These are phyloP conservation scores for Polyodon spathula DNA, from an alignment of 2,113 vertebrate genomes.

Conservation along the genomic window DNA sequence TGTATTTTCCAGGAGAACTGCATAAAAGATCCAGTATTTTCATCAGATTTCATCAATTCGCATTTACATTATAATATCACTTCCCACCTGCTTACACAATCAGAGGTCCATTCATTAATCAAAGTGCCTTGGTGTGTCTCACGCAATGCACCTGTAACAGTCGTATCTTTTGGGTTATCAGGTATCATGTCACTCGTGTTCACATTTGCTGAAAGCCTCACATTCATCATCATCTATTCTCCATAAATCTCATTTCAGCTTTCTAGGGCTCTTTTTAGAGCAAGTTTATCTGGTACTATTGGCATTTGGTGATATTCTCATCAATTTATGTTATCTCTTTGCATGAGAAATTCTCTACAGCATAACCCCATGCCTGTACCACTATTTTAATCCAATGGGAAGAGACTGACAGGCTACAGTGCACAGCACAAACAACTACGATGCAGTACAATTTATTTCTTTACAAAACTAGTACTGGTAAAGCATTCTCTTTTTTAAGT, in stretches of 20 bases:
- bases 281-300: background rate
- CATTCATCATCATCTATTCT: conserved; percentile 14
- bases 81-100: background rate
- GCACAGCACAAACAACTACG: background rate
- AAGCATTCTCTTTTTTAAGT: no score
- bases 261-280: background rate
- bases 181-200: conserved; percentile 8
- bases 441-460: no score
- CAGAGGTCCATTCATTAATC: conserved; percentile 5
- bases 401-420: conserved; percentile 1
- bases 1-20: no score
- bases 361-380: background rate
- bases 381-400: conserved; percentile 11
- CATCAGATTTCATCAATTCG: background rate
- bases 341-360: background rate
- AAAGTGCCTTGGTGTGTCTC: background rate
- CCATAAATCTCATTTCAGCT: conserved; percentile 4
- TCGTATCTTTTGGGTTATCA: conserved; percentile 13
- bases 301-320: background rate
- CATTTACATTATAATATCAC: no score
- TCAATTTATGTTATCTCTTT: background rate
- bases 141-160: background rate
- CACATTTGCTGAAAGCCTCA: background rate
- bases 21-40: background rate
- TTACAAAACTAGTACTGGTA: no score